phyloP scores from a whole-genome alignment of 2,888 invertebrate species.

The Cephus sareptanus region DNA sequence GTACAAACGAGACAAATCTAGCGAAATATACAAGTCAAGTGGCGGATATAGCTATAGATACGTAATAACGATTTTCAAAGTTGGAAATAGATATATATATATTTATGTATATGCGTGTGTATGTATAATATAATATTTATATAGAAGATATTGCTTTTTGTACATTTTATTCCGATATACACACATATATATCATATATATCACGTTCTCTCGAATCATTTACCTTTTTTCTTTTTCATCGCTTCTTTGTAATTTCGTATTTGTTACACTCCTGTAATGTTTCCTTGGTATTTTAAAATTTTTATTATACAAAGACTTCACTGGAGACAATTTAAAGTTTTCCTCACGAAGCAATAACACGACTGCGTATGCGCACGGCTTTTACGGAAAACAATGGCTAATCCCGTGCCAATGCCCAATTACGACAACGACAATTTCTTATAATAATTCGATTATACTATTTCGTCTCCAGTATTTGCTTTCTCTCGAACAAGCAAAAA shows the following conservation, averaged over 20 bases:
- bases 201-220: slow-evolving; percentile 5
- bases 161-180: slow-evolving; percentile 42
- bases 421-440: neutral
- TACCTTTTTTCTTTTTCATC: neutral
- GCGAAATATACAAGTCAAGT: slow-evolving; percentile 4
- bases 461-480: neutral
- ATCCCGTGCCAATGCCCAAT: neutral
- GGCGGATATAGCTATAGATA: neutral
- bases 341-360: neutral
- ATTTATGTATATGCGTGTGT: slow-evolving; percentile 31
- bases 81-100: slow-evolving; percentile 30
- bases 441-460: neutral
- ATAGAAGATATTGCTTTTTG: slow-evolving; percentile 51
- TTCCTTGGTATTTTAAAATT: neutral
- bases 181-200: slow-evolving; percentile 9
- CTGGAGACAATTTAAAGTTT: neutral
- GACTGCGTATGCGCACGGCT: neutral
- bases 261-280: neutral
- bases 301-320: neutral
- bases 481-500: neutral
- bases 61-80: slow-evolving; percentile 16
- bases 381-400: neutral
- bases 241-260: neutral
- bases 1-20: slow-evolving; percentile 1
- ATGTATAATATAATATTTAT: slow-evolving; percentile 18